These are phyloP conservation scores for Lithobates pipiens DNA, from an alignment of 2,797 vertebrate species.

Conservation along the genomic window DNA sequence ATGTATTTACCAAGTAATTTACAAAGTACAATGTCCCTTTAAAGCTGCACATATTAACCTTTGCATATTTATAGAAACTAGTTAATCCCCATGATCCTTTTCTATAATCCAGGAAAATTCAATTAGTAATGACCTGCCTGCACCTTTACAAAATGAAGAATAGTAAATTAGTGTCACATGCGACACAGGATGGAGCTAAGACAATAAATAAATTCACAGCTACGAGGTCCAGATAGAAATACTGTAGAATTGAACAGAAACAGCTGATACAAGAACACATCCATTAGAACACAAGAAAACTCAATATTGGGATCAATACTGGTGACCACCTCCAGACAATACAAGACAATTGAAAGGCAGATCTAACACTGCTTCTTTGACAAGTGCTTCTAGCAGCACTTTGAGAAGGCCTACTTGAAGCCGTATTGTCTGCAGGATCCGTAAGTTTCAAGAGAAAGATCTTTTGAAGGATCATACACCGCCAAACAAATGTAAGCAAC, in stretches of 20 bases:
- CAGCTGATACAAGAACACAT: constrained; percentile 44
- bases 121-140: constrained; percentile 28
- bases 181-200: constrained; percentile 23
- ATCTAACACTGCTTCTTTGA: constrained; percentile 37
- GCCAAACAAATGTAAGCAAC: not conserved
- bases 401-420: constrained; percentile 23
- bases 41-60: not conserved
- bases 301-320: constrained; percentile 56
- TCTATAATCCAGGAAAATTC: constrained; percentile 41
- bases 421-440: constrained; percentile 21
- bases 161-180: constrained; percentile 43
- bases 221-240: constrained; percentile 40
- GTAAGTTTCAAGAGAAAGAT: constrained; percentile 11
- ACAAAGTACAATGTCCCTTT: not conserved
- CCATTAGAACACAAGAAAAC: constrained; percentile 58
- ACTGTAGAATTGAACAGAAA: constrained; percentile 47
- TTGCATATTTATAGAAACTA: constrained; percentile 9
- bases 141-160: constrained; percentile 15
- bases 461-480: not conserved
- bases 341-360: constrained; percentile 47
- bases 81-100: constrained; percentile 23
- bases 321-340: constrained; percentile 49
- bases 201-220: constrained; percentile 41
- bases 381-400: constrained; percentile 23
- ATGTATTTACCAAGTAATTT: not conserved